Conservation (phyloP, 2,113 vertebrate genomes). For the Sminthopsis crassicaudata region DNA sequence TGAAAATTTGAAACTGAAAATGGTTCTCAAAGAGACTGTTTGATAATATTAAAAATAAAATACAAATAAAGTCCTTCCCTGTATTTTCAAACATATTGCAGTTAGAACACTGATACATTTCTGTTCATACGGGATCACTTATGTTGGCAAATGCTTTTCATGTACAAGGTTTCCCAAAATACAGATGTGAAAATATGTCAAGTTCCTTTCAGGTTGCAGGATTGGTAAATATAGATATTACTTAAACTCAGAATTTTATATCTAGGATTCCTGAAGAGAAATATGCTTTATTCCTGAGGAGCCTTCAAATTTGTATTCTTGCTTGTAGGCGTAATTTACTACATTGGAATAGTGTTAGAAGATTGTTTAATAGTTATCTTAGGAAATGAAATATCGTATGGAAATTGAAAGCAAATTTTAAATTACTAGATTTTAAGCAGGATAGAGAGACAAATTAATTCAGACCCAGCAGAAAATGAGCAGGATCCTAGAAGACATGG, state of each 20-base stretch:
- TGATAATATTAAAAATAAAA: conserved; percentile 56
- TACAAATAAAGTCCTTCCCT: conserved; percentile 22
- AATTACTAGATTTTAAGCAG: background rate
- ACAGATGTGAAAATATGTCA: background rate
- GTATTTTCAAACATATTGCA: conserved; percentile 4
- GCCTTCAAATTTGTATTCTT: background rate
- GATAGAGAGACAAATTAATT: background rate
- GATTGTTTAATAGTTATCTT: background rate
- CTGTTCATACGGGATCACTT: accelerated
- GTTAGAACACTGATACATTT: background rate
- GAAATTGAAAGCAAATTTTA: background rate
- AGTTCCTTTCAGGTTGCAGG: background rate
- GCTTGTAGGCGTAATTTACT: background rate
- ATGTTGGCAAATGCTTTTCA: background rate
- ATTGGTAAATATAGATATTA: background rate
- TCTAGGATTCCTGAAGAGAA: conserved; percentile 3
- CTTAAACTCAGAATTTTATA: background rate
- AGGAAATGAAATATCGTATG: background rate
- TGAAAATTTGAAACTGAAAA: conserved; percentile 61
- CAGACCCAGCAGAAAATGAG: background rate
- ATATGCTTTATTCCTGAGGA: background rate
- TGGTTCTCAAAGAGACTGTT: conserved; percentile 26
- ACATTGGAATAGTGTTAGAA: background rate
- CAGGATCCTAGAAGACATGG: background rate
- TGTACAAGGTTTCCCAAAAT: background rate